Conservation (phyloP, 2,797 vertebrate species). For the Silurus aristotelis region DNA sequence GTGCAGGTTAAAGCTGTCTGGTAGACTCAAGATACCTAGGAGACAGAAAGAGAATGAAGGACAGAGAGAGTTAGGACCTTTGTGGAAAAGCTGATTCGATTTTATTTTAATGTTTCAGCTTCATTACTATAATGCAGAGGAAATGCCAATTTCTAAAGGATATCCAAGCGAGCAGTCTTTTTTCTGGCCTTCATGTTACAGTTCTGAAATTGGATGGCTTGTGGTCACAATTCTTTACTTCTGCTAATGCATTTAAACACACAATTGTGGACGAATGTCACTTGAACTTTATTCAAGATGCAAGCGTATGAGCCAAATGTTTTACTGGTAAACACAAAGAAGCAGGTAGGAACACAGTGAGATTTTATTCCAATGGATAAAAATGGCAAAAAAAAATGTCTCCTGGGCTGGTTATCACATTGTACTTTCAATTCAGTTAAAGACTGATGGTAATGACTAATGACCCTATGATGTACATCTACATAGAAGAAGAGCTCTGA, state of each 20-base stretch:
- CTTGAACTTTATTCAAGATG: neutral
- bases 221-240: neutral
- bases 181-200: neutral
- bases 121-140: neutral
- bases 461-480: neutral
- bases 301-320: neutral
- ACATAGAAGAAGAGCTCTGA: neutral
- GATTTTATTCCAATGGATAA: neutral
- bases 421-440: neutral
- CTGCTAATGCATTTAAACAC: neutral
- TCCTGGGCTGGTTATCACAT: neutral
- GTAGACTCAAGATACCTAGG: constrained; percentile 91
- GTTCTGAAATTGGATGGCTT: neutral
- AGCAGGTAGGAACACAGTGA: neutral
- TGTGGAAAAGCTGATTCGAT: constrained; percentile 18
- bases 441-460: neutral
- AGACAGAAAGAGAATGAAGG: constrained; percentile 32
- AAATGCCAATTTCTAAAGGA: neutral
- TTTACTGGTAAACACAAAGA: neutral
- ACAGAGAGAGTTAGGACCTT: constrained; percentile 17
- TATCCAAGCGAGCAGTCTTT: neutral
- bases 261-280: neutral
- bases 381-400: neutral
- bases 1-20: constrained; percentile 89
- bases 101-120: neutral